Base-by-base conservation (phyloP, 1,140 invertebrate genomes). In the Lepidurus apus region DNA sequence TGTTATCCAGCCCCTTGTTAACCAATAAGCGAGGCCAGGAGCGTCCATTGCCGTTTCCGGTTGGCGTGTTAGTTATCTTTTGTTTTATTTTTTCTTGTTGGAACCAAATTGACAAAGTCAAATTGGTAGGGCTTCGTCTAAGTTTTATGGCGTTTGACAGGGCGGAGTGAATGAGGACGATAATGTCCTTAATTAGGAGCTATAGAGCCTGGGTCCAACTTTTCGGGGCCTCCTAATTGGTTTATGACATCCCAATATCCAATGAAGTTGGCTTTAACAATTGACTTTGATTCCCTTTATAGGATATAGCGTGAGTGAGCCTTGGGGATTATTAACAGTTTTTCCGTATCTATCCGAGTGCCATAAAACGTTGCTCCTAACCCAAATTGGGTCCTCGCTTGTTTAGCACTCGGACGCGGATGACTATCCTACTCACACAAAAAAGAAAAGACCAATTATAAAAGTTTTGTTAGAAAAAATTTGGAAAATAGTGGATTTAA, bases 101-200 rank as follows among this genome's bases (percentile, higher is more conserved):
- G 53, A 13, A 13, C 6, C 21, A 21, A 21, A 65, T 65, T 65
- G 47, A 21, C 47, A 13, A n/a, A n/a, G 53, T 17, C 21, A 21
- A 65, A 65, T 13, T 65, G 53, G 21, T 65, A 65, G 53, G 53
- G 9, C 6, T 13, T 65, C 21, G 8, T 13, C 53, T 7, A 65
- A 65, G 53, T 13, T 65, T 65, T 65, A 65, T 65, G 53, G 53
- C 53, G 21, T 65, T 65, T 65, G 53, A 65, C 53, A 65, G 53
- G 53, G 53, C 53, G 53, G 53, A 65, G 53, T 65, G 53, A 65
- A 65, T 65, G 7, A 65, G 21, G 53, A 65, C 21, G 53, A 65
- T 65, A 65, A 65, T 65, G 13, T 65, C 13, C 53, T 65, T 65
- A 65, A 65, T 17, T 17, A 65, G 53, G 53, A 65, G 53, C 21